These are phyloP conservation scores for Sphenopsis melanotis DNA, from an alignment of 2,797 vertebrate species.

Conservation along the genomic window DNA sequence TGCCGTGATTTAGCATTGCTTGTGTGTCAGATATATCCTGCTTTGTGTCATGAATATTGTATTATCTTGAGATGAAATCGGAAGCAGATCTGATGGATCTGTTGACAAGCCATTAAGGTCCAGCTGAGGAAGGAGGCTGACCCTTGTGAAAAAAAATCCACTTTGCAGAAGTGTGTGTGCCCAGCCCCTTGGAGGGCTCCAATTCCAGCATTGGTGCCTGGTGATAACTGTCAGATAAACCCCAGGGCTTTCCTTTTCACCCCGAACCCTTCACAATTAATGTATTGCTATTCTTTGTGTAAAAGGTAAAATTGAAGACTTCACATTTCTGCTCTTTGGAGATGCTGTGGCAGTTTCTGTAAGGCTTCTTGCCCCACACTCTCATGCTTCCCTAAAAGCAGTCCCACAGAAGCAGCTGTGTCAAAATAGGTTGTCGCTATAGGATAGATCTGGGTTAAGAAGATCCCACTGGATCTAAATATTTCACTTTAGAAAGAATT, in stretches of 20 bases:
- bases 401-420: constrained; percentile 27
- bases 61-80: neutral
- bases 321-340: neutral
- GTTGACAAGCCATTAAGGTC: neutral
- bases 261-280: neutral
- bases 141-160: neutral
- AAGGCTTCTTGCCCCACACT: neutral
- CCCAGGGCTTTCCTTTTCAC: neutral
- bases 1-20: neutral
- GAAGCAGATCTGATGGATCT: neutral
- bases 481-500: constrained; percentile 26
- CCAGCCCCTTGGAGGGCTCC: neutral
- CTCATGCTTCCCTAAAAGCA: neutral
- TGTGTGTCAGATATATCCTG: neutral
- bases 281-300: neutral
- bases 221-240: neutral
- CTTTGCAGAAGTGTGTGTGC: neutral
- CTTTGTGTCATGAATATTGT: neutral
- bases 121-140: neutral
- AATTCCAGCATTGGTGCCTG: neutral
- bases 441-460: constrained; percentile 49
- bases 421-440: constrained; percentile 49
- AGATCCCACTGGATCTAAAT: constrained; percentile 46
- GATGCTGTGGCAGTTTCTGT: neutral
- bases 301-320: neutral